Evolutionary conservation across 2,113 vertebrate species (phyloP).

Genomic region (Charadrius vociferus): DNA sequence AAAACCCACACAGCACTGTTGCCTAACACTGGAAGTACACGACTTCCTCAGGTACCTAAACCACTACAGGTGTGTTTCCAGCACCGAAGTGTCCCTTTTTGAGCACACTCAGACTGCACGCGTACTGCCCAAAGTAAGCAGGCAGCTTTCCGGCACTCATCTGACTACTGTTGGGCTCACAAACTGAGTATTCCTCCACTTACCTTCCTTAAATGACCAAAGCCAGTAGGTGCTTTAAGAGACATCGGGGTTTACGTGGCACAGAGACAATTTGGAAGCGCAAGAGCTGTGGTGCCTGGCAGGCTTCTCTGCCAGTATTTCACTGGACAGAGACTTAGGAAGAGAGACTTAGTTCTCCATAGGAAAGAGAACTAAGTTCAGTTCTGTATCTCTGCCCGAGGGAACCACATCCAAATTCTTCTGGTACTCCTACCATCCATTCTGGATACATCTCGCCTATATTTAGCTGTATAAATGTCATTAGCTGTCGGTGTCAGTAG

Average conservation of each 20-base stretch:
- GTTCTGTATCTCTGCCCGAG: not conserved
- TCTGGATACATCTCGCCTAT: not conserved
- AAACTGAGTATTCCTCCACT: not conserved
- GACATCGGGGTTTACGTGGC: rapidly evolving
- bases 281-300: not conserved
- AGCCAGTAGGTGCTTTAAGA: not conserved
- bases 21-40: not conserved
- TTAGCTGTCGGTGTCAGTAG: not conserved
- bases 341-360: too few species aligned
- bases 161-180: not conserved
- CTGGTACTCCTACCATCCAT: not conserved
- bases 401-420: not conserved
- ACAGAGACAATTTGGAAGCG: not conserved
- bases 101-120: rapidly evolving
- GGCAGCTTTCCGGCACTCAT: not conserved
- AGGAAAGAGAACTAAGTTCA: not conserved
- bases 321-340: not conserved
- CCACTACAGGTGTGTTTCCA: not conserved
- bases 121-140: rapidly evolving
- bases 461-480: not conserved
- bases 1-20: not conserved
- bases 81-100: not conserved
- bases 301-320: not conserved
- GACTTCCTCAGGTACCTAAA: not conserved
- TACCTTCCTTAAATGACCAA: not conserved